Conservation (phyloP, 2,113 vertebrate genomes). For the Furnarius figulus region DNA sequence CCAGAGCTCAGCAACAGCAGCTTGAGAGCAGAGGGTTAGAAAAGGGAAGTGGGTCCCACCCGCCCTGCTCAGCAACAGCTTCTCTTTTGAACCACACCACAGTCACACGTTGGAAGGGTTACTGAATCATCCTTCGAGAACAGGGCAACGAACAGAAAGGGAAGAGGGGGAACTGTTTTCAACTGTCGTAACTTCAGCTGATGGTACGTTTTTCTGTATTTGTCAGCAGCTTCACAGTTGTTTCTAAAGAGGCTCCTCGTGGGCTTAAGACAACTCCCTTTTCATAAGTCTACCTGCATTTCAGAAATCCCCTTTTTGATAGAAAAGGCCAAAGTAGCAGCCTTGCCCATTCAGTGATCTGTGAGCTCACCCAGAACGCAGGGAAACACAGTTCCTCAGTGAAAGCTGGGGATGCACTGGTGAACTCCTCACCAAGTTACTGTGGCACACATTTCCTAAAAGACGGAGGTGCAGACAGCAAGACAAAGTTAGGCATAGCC, state of each 20-base stretch:
- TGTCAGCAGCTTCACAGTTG: neutral
- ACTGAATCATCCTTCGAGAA: neutral
- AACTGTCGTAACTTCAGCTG: neutral
- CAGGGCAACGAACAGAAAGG: neutral
- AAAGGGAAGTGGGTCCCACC: neutral
- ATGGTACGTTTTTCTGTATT: neutral
- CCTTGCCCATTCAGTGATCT: neutral
- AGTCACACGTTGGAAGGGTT: neutral
- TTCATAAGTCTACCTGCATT: neutral
- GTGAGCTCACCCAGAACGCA: accelerated
- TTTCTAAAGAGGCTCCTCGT: neutral
- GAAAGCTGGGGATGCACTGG: neutral
- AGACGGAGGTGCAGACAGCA: neutral
- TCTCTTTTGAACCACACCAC: neutral
- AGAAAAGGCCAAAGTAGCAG: neutral
- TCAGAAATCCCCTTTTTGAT: neutral
- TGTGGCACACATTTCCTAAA: neutral
- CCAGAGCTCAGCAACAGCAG: neutral
- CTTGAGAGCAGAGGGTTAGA: neutral
- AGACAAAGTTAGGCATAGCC: neutral
- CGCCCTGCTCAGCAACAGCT: neutral
- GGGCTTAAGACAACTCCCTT: neutral
- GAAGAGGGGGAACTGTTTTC: neutral
- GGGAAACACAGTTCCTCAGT: neutral
- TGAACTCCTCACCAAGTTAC: neutral